These are phyloP conservation scores for Melanotaenia duboulayi DNA, from an alignment of 2,113 vertebrate species.

Conservation along the genomic window DNA sequence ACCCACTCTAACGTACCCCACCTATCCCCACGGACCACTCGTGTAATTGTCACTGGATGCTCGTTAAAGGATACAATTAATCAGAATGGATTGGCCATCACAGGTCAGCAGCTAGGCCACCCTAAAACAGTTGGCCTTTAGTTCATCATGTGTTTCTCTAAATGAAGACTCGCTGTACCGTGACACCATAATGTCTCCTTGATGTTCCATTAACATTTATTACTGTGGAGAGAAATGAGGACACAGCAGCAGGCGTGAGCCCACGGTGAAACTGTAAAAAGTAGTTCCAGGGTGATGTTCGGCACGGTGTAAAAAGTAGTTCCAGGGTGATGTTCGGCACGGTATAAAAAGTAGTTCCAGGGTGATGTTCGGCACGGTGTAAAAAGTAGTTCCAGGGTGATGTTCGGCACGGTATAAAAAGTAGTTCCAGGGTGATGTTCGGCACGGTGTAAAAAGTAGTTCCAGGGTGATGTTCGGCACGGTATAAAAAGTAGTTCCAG, in stretches of 20 bases:
- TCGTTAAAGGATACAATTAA: conserved; percentile 91
- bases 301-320: too few species aligned
- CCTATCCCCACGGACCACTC: conserved; percentile 78
- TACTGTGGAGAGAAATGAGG: conserved; percentile 17
- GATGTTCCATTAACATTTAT: conserved; percentile 70
- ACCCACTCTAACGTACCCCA: conserved; percentile 82
- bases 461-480: too few species aligned
- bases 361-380: too few species aligned
- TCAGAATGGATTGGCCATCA: conserved; percentile 90
- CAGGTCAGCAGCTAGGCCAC: conserved; percentile 86
- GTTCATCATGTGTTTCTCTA: conserved; percentile 83
- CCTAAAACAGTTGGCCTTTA: conserved; percentile 88
- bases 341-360: too few species aligned
- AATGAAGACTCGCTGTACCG: conserved; percentile 90
- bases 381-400: too few species aligned
- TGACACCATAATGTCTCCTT: conserved; percentile 79
- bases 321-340: too few species aligned
- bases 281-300: too few species aligned
- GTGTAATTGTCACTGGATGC: conserved; percentile 89
- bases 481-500: too few species aligned
- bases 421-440: too few species aligned
- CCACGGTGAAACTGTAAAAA: too few species aligned
- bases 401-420: too few species aligned
- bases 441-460: too few species aligned
- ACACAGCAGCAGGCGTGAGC: conserved; percentile 1